Evolutionary conservation across 1,140 invertebrate species (phyloP).

Genomic region (Drosophila pruinosa): DNA sequence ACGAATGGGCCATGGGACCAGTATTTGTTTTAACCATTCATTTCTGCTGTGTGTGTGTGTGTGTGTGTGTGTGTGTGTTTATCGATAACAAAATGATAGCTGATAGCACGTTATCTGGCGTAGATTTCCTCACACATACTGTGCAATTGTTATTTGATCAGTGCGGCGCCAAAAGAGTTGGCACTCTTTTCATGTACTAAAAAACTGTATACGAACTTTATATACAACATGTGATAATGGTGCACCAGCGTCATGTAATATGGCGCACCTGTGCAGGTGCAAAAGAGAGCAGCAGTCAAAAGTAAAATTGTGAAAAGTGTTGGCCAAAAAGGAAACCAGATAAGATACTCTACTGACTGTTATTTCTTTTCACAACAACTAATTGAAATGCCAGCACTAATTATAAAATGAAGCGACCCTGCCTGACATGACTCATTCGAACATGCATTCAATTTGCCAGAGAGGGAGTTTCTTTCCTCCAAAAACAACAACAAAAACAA

Average conservation of each 20-base stretch:
- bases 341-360: constrained; percentile 58
- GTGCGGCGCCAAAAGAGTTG: constrained; percentile 21
- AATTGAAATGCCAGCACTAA: constrained; percentile 68
- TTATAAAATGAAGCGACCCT: constrained; percentile 45
- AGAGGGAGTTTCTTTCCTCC: constrained; percentile 4
- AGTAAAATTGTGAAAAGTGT: constrained; percentile 7
- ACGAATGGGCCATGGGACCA: constrained; percentile 4
- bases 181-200: not conserved
- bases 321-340: constrained; percentile 68
- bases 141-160: constrained; percentile 1
- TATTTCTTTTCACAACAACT: constrained; percentile 41
- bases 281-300: not conserved
- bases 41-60: not conserved
- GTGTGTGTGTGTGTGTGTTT: constrained; percentile 16
- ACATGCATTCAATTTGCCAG: constrained; percentile 19
- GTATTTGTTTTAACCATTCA: not conserved
- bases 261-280: constrained; percentile 26
- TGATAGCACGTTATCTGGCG: constrained; percentile 61
- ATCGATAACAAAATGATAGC: constrained; percentile 71
- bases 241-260: constrained; percentile 26
- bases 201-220: not conserved
- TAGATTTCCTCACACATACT: constrained; percentile 44
- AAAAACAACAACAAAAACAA: not conserved
- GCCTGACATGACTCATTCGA: constrained; percentile 9
- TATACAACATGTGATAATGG: constrained; percentile 14